Conservation (phyloP, 53 echinoderm and acorn worm genomes). For the Luidia sarsii region DNA sequence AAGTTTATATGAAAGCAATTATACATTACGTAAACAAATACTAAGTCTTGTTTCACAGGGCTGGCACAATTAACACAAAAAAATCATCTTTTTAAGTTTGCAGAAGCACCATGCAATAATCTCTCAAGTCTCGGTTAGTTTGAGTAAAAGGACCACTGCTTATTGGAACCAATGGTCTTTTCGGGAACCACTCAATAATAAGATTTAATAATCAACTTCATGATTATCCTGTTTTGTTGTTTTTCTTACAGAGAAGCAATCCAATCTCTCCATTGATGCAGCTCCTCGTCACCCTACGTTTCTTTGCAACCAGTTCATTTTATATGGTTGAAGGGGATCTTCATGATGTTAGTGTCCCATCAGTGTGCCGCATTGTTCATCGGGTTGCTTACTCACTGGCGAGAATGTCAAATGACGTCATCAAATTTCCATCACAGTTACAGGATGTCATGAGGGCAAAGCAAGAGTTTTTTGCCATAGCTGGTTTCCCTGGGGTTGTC, state of each 20-base stretch:
- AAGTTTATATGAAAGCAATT: too few relatives aligned
- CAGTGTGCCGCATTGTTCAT: conserved; percentile 22
- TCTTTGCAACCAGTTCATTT: conserved; percentile 18
- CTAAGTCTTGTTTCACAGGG: too few relatives aligned
- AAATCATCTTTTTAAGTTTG: too few relatives aligned
- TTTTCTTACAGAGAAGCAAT: conserved; percentile 17
- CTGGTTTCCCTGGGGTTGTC: conserved; percentile 54
- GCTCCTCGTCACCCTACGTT: conserved; percentile 14
- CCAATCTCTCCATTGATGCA: conserved; percentile 20
- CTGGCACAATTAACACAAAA: too few relatives aligned
- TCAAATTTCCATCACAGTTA: not conserved
- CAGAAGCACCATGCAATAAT: too few relatives aligned
- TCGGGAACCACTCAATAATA: too few relatives aligned
- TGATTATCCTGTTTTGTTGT: not conserved
- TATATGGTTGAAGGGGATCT: conserved; percentile 15
- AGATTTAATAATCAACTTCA: not conserved
- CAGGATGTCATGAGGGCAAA: conserved; percentile 30
- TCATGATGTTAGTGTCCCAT: conserved; percentile 17
- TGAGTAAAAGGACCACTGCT: too few relatives aligned
- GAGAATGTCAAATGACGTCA: conserved; percentile 10
- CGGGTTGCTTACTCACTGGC: conserved; percentile 17
- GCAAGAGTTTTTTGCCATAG: conserved; percentile 18
- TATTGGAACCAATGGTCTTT: too few relatives aligned
- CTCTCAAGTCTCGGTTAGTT: too few relatives aligned
- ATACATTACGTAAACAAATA: too few relatives aligned